Base-by-base conservation (phyloP, 2,113 vertebrate species). In the Hyperopisus bebe region DNA sequence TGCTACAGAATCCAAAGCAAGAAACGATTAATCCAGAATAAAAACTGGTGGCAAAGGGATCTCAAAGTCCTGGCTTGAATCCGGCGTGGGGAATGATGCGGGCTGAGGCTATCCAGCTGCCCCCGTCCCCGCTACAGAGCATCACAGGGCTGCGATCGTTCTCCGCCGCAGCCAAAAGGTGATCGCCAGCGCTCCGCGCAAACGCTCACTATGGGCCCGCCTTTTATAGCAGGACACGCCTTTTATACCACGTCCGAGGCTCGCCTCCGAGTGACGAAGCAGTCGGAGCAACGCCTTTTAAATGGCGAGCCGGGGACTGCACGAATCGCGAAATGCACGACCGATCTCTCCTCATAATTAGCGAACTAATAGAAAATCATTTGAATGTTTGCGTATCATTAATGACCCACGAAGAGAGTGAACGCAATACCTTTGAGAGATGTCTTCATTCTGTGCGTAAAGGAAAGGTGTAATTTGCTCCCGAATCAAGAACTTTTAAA, bases 201-300 rank as follows among this genome's bases (percentile, higher is more conserved):
- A 90, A 93, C 90, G 91, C 92, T 92, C 91, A 87, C 90, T 89
- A 88, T 92, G 66, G 93, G 91, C 91, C 95, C 94, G 94, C 95
- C 95, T 95, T 94, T 88, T 91, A 88, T 89, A 87, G 84, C 44
- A 19, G 66, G 90, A 87, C 90, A 51, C 92, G 90, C 90, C 89
- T 90, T 92, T 93, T 92, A 92, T 92, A 92, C 21, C 47, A 21
- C 46, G 84, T 47, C 84, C 84, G 62, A 13, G 46, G 48, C 85
- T 47, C 47, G 85, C 85, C 85, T 53, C 48, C 50, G n/a, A n/a
- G 85, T 87, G 85, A 87, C 85, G 85, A 35, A 39, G 50, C 27
- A 21, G 13, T 24, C 50, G 3, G 13, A 55, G 85, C 24, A 55
- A 87, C 85, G 85, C 85, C 85, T 87, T 87, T 87, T 87, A 87